Percentiles rank a stretch among this genome's conserved stretches.
These are phyloP conservation scores for Megaceryle torquata DNA, from an alignment of 2,113 vertebrate genomes.

Conservation along the genomic window DNA sequence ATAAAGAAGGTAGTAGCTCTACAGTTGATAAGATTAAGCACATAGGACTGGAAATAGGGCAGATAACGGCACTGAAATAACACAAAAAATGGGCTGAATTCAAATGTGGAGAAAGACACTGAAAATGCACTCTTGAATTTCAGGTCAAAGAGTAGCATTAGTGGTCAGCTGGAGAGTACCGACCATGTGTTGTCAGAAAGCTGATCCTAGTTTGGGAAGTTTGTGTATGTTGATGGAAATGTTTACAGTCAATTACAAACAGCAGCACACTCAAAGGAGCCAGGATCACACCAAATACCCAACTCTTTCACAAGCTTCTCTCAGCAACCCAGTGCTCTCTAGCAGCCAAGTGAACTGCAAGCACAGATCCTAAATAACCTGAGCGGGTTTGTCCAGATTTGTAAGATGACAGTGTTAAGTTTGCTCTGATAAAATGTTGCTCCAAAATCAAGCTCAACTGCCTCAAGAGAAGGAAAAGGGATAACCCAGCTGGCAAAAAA, in stretches of 20 bases:
- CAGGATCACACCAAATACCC: background rate
- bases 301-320: background rate
- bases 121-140: background rate
- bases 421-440: background rate
- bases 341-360: background rate
- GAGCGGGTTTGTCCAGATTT: background rate
- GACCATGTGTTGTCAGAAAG: background rate
- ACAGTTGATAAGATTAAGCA: background rate
- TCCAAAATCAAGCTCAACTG: background rate
- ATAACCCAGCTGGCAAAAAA: background rate
- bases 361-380: rapidly evolving
- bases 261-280: background rate
- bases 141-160: background rate
- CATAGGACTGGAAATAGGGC: background rate
- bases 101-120: background rate
- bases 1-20: background rate
- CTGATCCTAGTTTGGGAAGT: background rate
- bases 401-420: background rate
- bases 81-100: background rate
- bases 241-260: background rate
- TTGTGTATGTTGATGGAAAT: background rate
- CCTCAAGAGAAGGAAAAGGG: background rate
- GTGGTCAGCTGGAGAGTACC: background rate
- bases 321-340: background rate
- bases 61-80: background rate